phyloP scores from a whole-genome alignment of 2,113 vertebrate species.

The Fregata magnificens region DNA sequence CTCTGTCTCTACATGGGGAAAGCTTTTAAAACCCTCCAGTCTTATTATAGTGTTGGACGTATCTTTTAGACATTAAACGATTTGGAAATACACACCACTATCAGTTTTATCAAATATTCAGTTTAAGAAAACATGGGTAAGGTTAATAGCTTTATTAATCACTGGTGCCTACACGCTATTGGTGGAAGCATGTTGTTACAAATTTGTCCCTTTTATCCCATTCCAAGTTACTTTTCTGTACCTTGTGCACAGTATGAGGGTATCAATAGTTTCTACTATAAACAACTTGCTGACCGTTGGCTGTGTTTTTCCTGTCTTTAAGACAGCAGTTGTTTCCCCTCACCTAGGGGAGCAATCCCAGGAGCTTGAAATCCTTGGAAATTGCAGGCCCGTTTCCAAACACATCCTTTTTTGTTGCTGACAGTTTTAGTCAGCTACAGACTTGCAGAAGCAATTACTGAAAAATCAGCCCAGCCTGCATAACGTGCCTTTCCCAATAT shows the following conservation, averaged over 20 bases:
- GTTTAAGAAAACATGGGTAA: not conserved
- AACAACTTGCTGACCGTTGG: not conserved
- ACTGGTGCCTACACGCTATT: not conserved
- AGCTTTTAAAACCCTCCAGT: not conserved
- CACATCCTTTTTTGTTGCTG: not conserved
- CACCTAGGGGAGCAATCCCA: not conserved
- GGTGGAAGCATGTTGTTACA: not conserved
- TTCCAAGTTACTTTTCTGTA: not conserved
- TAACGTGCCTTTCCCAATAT: not conserved
- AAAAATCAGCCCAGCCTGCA: not conserved
- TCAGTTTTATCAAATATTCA: not conserved
- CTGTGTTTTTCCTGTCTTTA: not conserved
- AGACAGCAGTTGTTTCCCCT: slow-evolving; percentile 1
- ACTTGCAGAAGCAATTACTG: not conserved
- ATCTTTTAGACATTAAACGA: not conserved
- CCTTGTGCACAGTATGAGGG: not conserved
- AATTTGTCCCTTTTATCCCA: not conserved
- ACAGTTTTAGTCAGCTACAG: not conserved
- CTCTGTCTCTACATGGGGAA: not conserved
- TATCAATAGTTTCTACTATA: not conserved
- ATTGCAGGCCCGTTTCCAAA: not conserved
- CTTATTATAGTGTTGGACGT: not conserved
- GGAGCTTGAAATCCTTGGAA: not conserved
- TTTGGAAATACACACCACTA: not conserved
- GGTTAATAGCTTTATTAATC: not conserved